phyloP scores from a whole-genome alignment of 1,140 invertebrate genomes.

The Drosophila bocki region DNA sequence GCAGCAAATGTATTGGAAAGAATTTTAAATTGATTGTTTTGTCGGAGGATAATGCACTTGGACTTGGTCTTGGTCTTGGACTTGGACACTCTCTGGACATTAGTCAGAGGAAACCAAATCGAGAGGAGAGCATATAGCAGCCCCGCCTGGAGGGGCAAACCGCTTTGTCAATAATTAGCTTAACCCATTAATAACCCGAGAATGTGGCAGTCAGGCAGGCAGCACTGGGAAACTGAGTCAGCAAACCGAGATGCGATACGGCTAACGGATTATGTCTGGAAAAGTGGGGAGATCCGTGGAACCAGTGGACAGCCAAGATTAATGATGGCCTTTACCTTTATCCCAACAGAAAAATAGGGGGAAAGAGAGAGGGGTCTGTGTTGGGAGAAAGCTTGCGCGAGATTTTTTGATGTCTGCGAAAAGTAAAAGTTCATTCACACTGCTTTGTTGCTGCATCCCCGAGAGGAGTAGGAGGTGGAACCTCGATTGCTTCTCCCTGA shows the following conservation, averaged over 20 bases:
- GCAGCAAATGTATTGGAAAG: slow-evolving; percentile 81
- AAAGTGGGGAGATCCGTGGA: slow-evolving; percentile 7
- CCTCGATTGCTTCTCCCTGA: not conserved
- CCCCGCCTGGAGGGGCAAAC: slow-evolving; percentile 11
- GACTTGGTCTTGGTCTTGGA: slow-evolving; percentile 5
- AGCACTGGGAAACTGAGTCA: slow-evolving; percentile 59
- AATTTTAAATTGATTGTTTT: slow-evolving; percentile 83
- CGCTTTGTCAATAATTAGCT: slow-evolving; percentile 81
- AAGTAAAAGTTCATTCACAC: slow-evolving; percentile 79
- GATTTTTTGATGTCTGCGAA: slow-evolving; percentile 48
- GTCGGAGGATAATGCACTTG: slow-evolving; percentile 27
- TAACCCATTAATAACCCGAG: slow-evolving; percentile 78
- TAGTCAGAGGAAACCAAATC: slow-evolving; percentile 38
- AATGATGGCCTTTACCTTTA: slow-evolving; percentile 48
- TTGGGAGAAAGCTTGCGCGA: slow-evolving; percentile 11
- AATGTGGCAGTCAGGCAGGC: slow-evolving; percentile 28
- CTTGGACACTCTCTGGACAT: slow-evolving; percentile 33
- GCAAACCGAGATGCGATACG: slow-evolving; percentile 30
- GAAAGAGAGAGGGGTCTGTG: not conserved
- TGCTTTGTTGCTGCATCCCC: slow-evolving; percentile 33
- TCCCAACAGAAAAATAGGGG: not conserved
- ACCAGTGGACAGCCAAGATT: slow-evolving; percentile 36
- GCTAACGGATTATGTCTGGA: slow-evolving; percentile 42
- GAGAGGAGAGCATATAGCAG: not conserved
- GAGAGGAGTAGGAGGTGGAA: not conserved